A percentile compares a stretch with the other conserved stretches of the same genome.
Evolutionary conservation across 2,113 vertebrate genomes (phyloP).

Genomic region (Epinephelus cyanopodus): DNA sequence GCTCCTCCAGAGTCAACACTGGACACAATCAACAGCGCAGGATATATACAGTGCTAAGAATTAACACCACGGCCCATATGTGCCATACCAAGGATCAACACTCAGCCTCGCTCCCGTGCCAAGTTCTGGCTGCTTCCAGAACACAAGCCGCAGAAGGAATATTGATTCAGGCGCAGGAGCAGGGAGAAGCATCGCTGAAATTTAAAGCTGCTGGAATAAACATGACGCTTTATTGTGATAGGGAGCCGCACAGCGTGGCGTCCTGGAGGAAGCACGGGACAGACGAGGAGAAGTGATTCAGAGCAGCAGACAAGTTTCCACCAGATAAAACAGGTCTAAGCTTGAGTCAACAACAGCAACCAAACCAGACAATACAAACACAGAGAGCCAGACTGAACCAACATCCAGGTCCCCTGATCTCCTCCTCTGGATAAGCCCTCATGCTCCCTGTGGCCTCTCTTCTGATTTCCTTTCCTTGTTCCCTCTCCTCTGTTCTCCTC

Average conservation of each 20-base stretch:
- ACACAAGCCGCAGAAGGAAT: constrained; percentile 33
- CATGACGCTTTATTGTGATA: neutral
- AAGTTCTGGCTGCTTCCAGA: constrained; percentile 36
- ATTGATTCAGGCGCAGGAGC: constrained; percentile 41
- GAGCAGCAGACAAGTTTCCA: constrained; percentile 26
- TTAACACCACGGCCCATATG: constrained; percentile 65
- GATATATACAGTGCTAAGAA: constrained; percentile 68
- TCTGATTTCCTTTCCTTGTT: no score
- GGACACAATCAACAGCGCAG: constrained; percentile 70
- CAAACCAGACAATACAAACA: constrained; percentile 68
- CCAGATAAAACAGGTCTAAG: constrained; percentile 34
- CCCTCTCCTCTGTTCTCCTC: no score
- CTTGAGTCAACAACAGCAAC: constrained; percentile 59
- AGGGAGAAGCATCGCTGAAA: constrained; percentile 13
- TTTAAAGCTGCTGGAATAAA: constrained; percentile 32
- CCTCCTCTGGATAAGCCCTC: constrained; percentile 53
- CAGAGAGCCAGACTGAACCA: constrained; percentile 56
- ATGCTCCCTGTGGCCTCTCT: neutral
- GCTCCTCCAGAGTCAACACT: constrained; percentile 78
- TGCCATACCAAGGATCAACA: constrained; percentile 56
- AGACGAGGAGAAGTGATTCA: neutral
- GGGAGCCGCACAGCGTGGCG: neutral
- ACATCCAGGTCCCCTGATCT: constrained; percentile 56
- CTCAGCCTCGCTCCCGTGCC: constrained; percentile 27
- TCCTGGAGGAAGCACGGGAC: constrained; percentile 9